Base-by-base conservation (phyloP, 2,888 invertebrate genomes). In the Neocrepidodera transversa region DNA sequence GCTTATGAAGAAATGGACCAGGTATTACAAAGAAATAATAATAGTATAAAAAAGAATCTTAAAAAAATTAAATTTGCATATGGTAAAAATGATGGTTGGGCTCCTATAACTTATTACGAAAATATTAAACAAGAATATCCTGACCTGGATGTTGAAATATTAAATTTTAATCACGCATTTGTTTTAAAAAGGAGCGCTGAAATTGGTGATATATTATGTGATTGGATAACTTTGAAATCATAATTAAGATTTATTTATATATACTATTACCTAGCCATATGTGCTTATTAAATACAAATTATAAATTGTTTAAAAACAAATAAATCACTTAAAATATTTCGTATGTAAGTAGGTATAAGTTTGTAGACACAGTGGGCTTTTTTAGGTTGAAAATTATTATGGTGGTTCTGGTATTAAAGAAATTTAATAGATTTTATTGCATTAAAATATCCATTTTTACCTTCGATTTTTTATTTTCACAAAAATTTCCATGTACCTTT, bases 1-100 rank as follows among this genome's bases (percentile, higher is more conserved):
- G 92, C 90, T 0, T 84, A 84, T 64, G 86, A 92, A 73, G 96
- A 96, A 82, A 89, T 96, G 88, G 83, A 85, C n/a, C 79, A 75
- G 23, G 91, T 97, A 0, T 82, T 77, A 36, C 83, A 86, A 35
- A 78, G 92, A 30, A 90, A 95, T 70, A 78, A 80, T 54, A 82
- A 85, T 4, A 78, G 85, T 40, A 80, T 95, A 40, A 74, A 80
- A 13, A 76, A 80, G 18, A 81, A 89, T 74, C 69, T 82, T n/a
- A 76, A 85, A 10, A 86, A 86, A 69, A 79, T 95, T 1, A 89
- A 88, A 74, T 85, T 95, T 45, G 91, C 92, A 74, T 97, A 94
- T 77, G 91, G 92, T 7, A 80, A 82, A 2, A 83, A 75, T 2
- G 97, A 97, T 79, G 85, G 85, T 5, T 97, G 97, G 97, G 90